Evolutionary conservation across 2,888 invertebrate species (phyloP).

Genomic region (Drosophila planitibia): DNA sequence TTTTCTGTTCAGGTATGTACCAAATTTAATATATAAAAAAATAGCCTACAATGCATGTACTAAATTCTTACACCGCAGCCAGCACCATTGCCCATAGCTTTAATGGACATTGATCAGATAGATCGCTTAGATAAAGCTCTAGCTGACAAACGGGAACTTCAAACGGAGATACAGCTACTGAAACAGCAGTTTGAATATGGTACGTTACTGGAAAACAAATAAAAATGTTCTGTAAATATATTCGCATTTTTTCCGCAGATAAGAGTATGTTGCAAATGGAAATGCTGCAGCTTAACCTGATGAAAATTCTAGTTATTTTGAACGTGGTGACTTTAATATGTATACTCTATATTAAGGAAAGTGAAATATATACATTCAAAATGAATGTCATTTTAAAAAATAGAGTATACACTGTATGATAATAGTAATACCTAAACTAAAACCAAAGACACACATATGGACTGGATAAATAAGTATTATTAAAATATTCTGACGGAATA

Average conservation of each 20-base stretch:
- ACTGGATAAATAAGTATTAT: neutral
- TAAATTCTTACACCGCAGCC: conserved; percentile 12
- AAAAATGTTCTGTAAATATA: neutral
- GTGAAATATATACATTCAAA: neutral
- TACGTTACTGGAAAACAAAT: neutral
- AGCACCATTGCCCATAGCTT: conserved; percentile 5
- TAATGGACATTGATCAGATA: conserved; percentile 5
- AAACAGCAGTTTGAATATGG: conserved; percentile 24
- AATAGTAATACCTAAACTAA: neutral
- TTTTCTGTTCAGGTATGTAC: conserved; percentile 33
- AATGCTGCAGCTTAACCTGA: conserved; percentile 58
- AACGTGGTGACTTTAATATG: conserved; percentile 49
- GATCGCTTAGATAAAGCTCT: conserved; percentile 1
- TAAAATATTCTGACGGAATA: neutral
- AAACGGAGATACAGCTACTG: conserved; percentile 20
- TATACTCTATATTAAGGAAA: conserved; percentile 8
- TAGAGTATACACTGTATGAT: neutral
- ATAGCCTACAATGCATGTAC: neutral
- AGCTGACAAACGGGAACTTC: neutral
- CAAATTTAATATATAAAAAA: neutral
- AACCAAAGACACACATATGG: neutral
- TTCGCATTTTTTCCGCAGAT: conserved; percentile 24
- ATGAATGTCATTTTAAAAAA: neutral
- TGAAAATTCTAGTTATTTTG: conserved; percentile 60
- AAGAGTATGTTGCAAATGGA: conserved; percentile 36